Conservation (phyloP, 1,140 invertebrate genomes). For the Drosophila auraria region DNA sequence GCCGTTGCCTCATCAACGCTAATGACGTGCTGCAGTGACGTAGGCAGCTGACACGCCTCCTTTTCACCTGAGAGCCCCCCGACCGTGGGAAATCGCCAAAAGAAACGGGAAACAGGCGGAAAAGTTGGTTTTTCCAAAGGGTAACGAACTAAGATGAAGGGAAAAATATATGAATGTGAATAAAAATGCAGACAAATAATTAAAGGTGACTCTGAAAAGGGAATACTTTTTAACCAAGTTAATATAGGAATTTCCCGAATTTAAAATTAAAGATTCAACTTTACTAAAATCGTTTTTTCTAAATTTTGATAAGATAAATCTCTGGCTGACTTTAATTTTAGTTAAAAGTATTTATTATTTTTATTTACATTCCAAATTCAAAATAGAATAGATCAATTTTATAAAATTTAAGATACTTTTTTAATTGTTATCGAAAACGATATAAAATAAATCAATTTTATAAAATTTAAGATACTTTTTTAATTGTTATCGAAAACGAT, state of each 20-base stretch:
- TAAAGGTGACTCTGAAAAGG: neutral
- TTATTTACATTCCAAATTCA: too few relatives aligned
- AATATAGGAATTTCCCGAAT: neutral
- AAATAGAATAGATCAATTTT: too few relatives aligned
- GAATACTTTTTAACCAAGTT: neutral
- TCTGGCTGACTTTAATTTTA: too few relatives aligned
- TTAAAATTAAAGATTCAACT: too few relatives aligned
- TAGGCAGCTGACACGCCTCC: conserved; percentile 41
- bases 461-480: too few relatives aligned
- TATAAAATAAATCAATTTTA: too few relatives aligned
- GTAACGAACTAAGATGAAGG: conserved; percentile 25
- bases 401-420: too few relatives aligned
- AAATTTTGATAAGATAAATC: too few relatives aligned
- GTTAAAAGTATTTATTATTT: too few relatives aligned
- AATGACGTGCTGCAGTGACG: conserved; percentile 78
- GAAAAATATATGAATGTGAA: conserved; percentile 10
- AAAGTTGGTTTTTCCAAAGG: conserved; percentile 13
- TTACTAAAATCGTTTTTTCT: too few relatives aligned
- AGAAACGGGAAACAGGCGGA: conserved; percentile 21
- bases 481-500: neutral
- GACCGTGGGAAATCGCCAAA: conserved; percentile 28
- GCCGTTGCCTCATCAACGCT: conserved; percentile 69
- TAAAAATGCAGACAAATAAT: conserved; percentile 19
- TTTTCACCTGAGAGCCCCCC: conserved; percentile 11
- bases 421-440: neutral